phyloP scores from a whole-genome alignment of 1,140 invertebrate species.

The Dicyema japonicum region DNA sequence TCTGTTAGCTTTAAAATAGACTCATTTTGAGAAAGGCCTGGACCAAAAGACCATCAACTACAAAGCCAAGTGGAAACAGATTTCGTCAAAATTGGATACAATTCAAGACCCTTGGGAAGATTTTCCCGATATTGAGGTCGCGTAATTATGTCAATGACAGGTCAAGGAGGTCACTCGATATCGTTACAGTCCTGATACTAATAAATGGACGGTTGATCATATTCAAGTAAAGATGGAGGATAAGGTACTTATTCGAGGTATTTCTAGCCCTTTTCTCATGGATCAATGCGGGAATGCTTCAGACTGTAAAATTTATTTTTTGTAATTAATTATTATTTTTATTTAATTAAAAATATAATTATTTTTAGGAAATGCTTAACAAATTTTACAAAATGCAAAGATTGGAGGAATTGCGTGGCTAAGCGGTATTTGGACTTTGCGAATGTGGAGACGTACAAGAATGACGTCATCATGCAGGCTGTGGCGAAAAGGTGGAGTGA shows the following conservation, averaged over 20 bases:
- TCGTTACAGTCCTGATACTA: conserved; percentile 18
- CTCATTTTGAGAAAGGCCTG: too few relatives aligned
- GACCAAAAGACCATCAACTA: not conserved
- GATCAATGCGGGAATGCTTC: conserved; percentile 28
- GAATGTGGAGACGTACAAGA: conserved; percentile 23
- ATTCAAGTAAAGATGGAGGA: conserved; percentile 23
- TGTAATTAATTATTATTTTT: not conserved
- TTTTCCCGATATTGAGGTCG: conserved; percentile 16
- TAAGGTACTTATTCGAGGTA: conserved; percentile 7
- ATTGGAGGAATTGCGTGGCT: conserved; percentile 28
- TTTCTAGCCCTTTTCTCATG: conserved; percentile 23
- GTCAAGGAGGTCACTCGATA: conserved; percentile 16
- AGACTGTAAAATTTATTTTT: conserved; percentile 18
- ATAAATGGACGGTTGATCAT: conserved; percentile 20
- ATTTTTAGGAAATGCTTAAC: conserved; percentile 24
- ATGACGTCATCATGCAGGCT: conserved; percentile 29
- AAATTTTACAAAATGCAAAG: conserved; percentile 15
- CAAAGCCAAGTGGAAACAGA: conserved; percentile 8
- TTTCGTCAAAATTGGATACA: conserved; percentile 8
- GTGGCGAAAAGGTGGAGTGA: conserved; percentile 30
- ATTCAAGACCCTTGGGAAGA: conserved; percentile 19
- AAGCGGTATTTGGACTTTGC: conserved; percentile 26
- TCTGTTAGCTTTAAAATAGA: too few relatives aligned
- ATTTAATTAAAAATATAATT: conserved; percentile 1
- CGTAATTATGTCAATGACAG: too few relatives aligned